These are phyloP conservation scores for Gryllus bimaculatus DNA, from an alignment of 1,140 invertebrate species.

Conservation along the genomic window DNA sequence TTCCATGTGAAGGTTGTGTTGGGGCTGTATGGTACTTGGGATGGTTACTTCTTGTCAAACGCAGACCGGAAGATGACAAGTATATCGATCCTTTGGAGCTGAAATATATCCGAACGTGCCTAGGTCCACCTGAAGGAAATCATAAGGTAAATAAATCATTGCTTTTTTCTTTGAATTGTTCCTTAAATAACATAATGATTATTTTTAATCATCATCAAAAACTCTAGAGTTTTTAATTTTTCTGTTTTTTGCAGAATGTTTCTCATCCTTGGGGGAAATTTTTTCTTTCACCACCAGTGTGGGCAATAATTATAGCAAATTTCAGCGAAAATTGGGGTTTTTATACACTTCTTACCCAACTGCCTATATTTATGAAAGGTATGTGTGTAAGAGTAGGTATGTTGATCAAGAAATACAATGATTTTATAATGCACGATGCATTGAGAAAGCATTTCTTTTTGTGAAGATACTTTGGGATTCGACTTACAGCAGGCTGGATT, in stretches of 20 bases:
- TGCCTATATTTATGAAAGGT: slow-evolving; percentile 87
- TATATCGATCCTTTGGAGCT: slow-evolving; percentile 63
- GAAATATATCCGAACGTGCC: slow-evolving; percentile 56
- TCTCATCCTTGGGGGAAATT: slow-evolving; percentile 31
- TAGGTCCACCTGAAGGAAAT: slow-evolving; percentile 26
- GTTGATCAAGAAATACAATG: background rate
- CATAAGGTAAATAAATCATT: background rate
- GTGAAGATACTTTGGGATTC: slow-evolving; percentile 57
- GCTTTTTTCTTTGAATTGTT: background rate
- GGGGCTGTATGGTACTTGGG: slow-evolving; percentile 59
- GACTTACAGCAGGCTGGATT: slow-evolving; percentile 67
- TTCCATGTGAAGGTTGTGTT: slow-evolving; percentile 39
- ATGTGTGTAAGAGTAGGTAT: background rate
- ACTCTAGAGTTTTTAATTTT: background rate
- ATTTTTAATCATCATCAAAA: background rate
- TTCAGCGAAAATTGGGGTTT: slow-evolving; percentile 96
- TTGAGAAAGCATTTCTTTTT: background rate
- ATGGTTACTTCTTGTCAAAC: slow-evolving; percentile 62
- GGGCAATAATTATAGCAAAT: slow-evolving; percentile 83
- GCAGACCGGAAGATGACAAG: slow-evolving; percentile 65
- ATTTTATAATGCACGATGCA: background rate
- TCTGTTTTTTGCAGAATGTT: background rate
- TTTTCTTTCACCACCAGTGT: slow-evolving; percentile 72
- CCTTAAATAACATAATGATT: background rate
- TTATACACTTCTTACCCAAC: slow-evolving; percentile 80